These are phyloP conservation scores for Montipora sp. DNA, from an alignment of 64 coral and sea anemone species.

Conservation along the genomic window DNA sequence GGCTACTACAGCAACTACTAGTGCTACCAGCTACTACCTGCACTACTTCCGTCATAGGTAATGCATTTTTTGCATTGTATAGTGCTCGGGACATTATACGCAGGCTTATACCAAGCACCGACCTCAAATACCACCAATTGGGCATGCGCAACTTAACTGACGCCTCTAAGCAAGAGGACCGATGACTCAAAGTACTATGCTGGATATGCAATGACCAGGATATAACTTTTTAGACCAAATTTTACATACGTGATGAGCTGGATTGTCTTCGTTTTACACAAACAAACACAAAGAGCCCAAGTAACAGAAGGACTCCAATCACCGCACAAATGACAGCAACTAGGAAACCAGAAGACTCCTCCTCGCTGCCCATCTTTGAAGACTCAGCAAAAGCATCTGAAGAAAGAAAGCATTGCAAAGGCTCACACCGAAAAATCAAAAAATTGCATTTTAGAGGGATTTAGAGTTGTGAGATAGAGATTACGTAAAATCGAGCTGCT, in stretches of 20 bases:
- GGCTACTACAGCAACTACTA: too few species aligned
- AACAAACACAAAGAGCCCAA: conserved; percentile 39
- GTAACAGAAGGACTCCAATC: conserved; percentile 39
- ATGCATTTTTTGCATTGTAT: too few species aligned
- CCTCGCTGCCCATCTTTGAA: neutral
- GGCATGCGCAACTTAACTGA: neutral
- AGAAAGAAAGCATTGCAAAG: neutral
- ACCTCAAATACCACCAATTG: too few species aligned
- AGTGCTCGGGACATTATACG: too few species aligned
- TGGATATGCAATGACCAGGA: neutral
- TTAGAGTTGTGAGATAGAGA: too few species aligned
- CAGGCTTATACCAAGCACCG: too few species aligned
- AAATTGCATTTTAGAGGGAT: neutral
- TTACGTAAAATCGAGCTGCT: too few species aligned
- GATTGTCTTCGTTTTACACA: conserved; percentile 38
- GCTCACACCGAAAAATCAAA: neutral
- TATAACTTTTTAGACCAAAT: neutral
- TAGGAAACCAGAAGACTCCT: conserved; percentile 5
- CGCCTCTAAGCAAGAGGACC: neutral
- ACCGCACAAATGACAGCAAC: conserved; percentile 44
- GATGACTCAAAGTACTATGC: neutral
- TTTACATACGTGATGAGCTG: conserved; percentile 41
- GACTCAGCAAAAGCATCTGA: conserved; percentile 10
- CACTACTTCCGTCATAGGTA: too few species aligned
- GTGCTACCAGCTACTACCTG: too few species aligned